These are phyloP conservation scores for Agapostemon virescens DNA, from an alignment of 2,888 invertebrate genomes.

Conservation along the genomic window DNA sequence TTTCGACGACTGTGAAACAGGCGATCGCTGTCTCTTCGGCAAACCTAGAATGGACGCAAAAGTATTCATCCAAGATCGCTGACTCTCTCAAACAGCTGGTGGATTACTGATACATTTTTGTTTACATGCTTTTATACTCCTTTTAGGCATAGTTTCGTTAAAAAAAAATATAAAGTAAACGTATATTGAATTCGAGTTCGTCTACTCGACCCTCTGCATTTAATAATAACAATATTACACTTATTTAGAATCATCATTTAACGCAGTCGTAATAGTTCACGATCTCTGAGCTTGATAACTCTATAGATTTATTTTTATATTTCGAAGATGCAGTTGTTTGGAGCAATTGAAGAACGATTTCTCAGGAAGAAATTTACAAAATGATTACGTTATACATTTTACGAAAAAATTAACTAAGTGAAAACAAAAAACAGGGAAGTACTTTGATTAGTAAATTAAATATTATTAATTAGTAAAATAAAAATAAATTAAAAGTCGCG, in stretches of 20 bases:
- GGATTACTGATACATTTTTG: background rate
- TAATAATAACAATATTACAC: background rate
- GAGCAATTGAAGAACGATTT: background rate
- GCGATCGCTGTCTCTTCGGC: slow-evolving; percentile 54
- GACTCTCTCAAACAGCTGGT: background rate
- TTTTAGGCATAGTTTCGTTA: background rate
- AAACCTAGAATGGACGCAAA: slow-evolving; percentile 67
- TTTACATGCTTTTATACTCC: background rate
- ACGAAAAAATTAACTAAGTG: background rate
- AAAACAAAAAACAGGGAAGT: no score
- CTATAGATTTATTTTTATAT: no score
- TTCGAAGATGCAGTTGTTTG: no score
- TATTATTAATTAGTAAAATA: no score
- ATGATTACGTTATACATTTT: background rate
- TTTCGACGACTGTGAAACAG: slow-evolving; percentile 52
- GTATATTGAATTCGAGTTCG: background rate
- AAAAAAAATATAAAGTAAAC: background rate
- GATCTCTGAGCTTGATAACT: no score
- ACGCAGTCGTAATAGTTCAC: no score
- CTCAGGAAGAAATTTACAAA: background rate
- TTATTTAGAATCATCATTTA: background rate
- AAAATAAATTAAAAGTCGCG: no score
- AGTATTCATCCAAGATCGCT: slow-evolving; percentile 55
- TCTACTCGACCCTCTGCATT: background rate
- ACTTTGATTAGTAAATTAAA: no score